phyloP scores from a whole-genome alignment of 2,888 invertebrate species.

The Taphrorychus bicolor region DNA sequence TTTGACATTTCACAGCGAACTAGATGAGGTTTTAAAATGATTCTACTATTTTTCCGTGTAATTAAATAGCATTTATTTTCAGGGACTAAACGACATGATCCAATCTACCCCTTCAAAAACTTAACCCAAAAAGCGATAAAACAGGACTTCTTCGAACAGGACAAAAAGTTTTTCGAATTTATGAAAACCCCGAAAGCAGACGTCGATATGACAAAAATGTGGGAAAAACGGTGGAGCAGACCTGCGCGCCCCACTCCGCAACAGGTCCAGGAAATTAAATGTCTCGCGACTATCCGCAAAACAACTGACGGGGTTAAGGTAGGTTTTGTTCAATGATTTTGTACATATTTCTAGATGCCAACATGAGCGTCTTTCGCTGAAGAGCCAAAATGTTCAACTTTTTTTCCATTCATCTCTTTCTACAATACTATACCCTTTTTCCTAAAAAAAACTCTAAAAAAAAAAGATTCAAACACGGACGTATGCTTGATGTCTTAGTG shows the following conservation, averaged over 20 bases:
- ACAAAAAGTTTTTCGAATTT: conserved; percentile 47
- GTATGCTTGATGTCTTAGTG: too few species aligned
- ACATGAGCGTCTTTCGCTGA: too few species aligned
- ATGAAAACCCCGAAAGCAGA: conserved; percentile 37
- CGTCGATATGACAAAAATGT: conserved; percentile 46
- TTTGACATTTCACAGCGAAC: too few species aligned
- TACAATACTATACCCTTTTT: too few species aligned
- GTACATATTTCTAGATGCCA: background rate
- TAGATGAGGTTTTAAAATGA: too few species aligned
- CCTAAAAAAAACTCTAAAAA: too few species aligned
- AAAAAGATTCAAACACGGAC: too few species aligned
- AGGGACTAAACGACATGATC: background rate
- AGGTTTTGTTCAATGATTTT: background rate
- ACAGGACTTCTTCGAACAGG: conserved; percentile 51
- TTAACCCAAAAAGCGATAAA: conserved; percentile 50
- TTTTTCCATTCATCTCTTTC: too few species aligned
- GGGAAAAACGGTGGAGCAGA: conserved; percentile 49
- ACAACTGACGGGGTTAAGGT: conserved; percentile 50
- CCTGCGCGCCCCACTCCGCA: conserved; percentile 51
- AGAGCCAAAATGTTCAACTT: too few species aligned
- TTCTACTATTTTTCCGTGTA: too few species aligned
- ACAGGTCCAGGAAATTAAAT: conserved; percentile 50
- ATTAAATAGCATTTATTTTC: too few species aligned
- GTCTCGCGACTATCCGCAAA: conserved; percentile 49
- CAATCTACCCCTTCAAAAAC: conserved; percentile 21